Base-by-base conservation (phyloP, 2,888 invertebrate genomes). In the Sesia apiformis region DNA sequence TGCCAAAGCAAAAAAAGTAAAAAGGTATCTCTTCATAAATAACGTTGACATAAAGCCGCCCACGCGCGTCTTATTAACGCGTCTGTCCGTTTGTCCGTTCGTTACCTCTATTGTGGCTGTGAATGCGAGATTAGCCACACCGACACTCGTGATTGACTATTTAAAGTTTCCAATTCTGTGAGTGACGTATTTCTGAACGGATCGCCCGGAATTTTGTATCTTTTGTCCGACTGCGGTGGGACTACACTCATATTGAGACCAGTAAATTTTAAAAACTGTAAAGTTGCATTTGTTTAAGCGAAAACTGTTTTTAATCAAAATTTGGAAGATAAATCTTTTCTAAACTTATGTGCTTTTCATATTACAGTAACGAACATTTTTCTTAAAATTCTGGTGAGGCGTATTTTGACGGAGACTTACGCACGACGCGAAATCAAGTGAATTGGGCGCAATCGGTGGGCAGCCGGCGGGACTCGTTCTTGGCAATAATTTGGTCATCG, bases 91-190 rank as follows among this genome's bases (percentile, higher is more conserved):
- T 76, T 76, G 86, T 84, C 74, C 83, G 87, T 87, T 89, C 88
- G 88, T 88, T 89, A 89, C 84, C 78, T 76, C 84, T 70, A 88
- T 88, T 88, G 88, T 88, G 76, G 69, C 68, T 69, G 70, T 84
- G 84, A 84, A 86, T 84, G 83, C 78, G 73, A 82, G 87, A 86
- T 89, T 86, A 84, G 86, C 87, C 80, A 84, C 85, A 81, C 79
- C 76, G 74, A 70, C 78, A 71, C 77, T 81, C 85, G 81, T 88
- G 86, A 88, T 88, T 85, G 87, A 87, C 87, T 88, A 87, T 88
- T 86, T 84, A 85, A 73, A 84, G 76, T 78, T 52, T 79, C 74
- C 67, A 79, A 76, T 72, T 77, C 77, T 79, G 69, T 72, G 76
- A 81, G 76, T 77, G 78, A 82, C 77, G 78, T 76, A 72, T 74